Evolutionary conservation across 2,797 vertebrate genomes (phyloP).

Genomic region (Poeciliopsis presidionis): DNA sequence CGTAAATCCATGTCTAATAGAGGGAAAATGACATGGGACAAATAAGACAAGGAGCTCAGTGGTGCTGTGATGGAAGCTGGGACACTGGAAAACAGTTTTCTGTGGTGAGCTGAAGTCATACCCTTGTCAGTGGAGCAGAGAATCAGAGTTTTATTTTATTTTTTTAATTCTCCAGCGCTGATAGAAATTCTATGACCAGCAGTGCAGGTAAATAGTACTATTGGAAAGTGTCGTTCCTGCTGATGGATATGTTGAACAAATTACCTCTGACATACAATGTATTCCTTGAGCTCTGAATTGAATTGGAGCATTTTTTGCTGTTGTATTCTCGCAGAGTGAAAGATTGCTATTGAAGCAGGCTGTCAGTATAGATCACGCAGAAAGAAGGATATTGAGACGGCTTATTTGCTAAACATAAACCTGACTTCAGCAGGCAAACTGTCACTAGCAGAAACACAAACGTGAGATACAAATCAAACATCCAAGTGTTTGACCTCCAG

Average conservation of each 20-base stretch:
- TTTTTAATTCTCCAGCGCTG: neutral
- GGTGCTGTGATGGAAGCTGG: constrained; percentile 5
- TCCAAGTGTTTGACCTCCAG: neutral
- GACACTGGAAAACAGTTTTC: constrained; percentile 14
- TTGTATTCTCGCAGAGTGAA: constrained; percentile 33
- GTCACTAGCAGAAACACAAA: constrained; percentile 13
- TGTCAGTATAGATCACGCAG: constrained; percentile 27
- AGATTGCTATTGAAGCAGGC: constrained; percentile 42
- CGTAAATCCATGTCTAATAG: constrained; percentile 27
- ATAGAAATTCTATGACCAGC: neutral
- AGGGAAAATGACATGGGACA: constrained; percentile 36
- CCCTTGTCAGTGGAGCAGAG: neutral
- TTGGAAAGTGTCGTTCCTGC: neutral
- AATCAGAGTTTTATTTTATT: neutral
- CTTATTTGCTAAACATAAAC: constrained; percentile 26
- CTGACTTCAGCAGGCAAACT: constrained; percentile 14
- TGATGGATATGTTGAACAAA: constrained; percentile 17
- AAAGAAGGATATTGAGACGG: constrained; percentile 25
- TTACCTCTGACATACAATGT: constrained; percentile 2
- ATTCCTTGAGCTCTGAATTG: constrained; percentile 14
- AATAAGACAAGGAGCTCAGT: constrained; percentile 34
- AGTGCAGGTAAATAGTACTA: neutral
- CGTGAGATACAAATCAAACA: constrained; percentile 3
- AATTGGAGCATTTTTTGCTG: constrained; percentile 32
- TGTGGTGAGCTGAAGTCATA: constrained; percentile 1